phyloP scores from a whole-genome alignment of 2,113 vertebrate species.

The Rhabdornis inornatus region DNA sequence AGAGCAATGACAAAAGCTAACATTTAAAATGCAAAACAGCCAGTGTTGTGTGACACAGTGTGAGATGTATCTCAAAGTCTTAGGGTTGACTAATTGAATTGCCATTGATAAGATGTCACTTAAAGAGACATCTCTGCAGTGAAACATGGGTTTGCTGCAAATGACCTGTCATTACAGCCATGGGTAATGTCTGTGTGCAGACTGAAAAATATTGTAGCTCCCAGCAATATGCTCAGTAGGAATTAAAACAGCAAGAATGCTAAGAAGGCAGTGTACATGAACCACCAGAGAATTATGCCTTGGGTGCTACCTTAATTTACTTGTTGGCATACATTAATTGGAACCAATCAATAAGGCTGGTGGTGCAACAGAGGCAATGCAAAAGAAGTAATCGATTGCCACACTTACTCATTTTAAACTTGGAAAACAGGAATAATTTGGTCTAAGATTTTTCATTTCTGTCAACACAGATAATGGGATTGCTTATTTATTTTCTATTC shows the following conservation, averaged over 20 bases:
- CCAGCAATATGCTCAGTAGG: constrained; percentile 72
- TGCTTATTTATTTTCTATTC: constrained; percentile 34
- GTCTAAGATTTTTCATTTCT: constrained; percentile 48
- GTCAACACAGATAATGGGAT: constrained; percentile 15
- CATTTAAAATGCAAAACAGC: constrained; percentile 69
- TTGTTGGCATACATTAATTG: constrained; percentile 77
- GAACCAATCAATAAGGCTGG: constrained; percentile 73
- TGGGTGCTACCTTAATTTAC: constrained; percentile 77
- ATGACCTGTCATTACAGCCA: constrained; percentile 79
- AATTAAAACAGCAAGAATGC: constrained; percentile 60
- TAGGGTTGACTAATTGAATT: constrained; percentile 86
- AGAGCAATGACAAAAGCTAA: background rate
- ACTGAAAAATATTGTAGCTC: constrained; percentile 80
- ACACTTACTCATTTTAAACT: constrained; percentile 21
- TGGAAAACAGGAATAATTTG: constrained; percentile 49
- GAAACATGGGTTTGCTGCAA: constrained; percentile 77
- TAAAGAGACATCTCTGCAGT: constrained; percentile 79
- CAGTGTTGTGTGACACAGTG: constrained; percentile 28
- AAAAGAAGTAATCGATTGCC: constrained; percentile 26
- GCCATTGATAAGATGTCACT: constrained; percentile 82
- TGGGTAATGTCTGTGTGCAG: constrained; percentile 78
- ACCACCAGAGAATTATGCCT: constrained; percentile 72
- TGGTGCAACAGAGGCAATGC: constrained; percentile 47
- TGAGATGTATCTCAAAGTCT: constrained; percentile 61
- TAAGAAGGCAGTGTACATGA: constrained; percentile 38